Evolutionary conservation across 2,888 invertebrate species (phyloP), one percentile per base, ranked within the genome.

Genomic region (Andrena trimmerana): DNA sequence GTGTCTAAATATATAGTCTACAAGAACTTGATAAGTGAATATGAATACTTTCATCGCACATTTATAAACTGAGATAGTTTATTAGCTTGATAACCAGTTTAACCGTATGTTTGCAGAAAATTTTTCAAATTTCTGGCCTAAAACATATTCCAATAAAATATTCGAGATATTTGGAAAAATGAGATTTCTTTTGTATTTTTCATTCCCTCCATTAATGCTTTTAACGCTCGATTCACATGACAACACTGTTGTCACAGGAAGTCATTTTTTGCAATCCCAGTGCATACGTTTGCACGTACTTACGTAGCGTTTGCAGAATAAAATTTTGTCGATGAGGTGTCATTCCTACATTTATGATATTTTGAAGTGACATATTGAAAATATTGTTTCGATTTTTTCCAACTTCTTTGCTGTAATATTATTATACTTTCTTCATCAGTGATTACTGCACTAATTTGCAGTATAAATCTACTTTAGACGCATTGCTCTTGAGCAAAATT

Each of bases 241-340:
- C 24, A 27, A 29, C 54, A 42, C 16, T 27, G 24, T 63, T 24
- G 54, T 54, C 13, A 31, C 65, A 36, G 69, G 69, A 65, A 60
- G 54, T 8, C 33, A 59, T 16, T 33, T 78, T 72, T 78, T 71
- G 62, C 54, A 48, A 66, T 24, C 52, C 31, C 36, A 66, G 33
- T 65, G 57, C 68, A 50, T 50, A 68, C n/a, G 62, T 63, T 65
- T 31, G 67, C 54, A 78, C 63, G 50, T 52, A 16, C 7, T 20
- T 36, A 10, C 36, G 71, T 1, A 29, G 42, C 50, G 59, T 78
- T 62, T 27, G 33, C 31, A 31, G 20, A 52, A 60, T 66, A 6
- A 29, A 54, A 42, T 42, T 42, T 42, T 42, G 24, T 36, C 16
- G 16, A 10, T 31, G 29, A 16, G 0, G 13, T 10, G 29, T 3